Evolutionary conservation across 1,140 invertebrate genomes (phyloP).

Genomic region (Matsumurasca onukii): DNA sequence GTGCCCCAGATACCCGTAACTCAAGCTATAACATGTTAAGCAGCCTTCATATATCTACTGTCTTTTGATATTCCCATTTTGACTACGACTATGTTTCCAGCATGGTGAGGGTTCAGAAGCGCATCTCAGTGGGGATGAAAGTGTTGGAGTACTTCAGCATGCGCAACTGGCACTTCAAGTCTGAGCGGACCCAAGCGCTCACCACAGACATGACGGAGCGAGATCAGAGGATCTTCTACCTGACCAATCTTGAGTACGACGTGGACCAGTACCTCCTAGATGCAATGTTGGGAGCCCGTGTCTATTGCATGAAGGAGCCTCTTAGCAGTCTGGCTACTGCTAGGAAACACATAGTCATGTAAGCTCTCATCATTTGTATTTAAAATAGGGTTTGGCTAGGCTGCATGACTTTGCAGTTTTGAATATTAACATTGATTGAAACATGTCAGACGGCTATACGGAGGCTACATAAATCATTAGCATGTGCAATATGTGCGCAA

Average conservation of each 20-base stretch:
- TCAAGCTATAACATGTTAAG: too few relatives aligned
- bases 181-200: constrained; percentile 57
- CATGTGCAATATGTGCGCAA: too few relatives aligned
- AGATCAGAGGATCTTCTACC: constrained; percentile 66
- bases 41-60: too few relatives aligned
- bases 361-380: too few relatives aligned
- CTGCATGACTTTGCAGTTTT: too few relatives aligned
- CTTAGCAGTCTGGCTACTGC: constrained; percentile 72
- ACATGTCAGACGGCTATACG: too few relatives aligned
- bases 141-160: constrained; percentile 72
- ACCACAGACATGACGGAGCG: constrained; percentile 58
- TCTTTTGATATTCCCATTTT: too few relatives aligned
- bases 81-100: too few relatives aligned
- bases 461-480: too few relatives aligned
- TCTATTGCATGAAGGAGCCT: constrained; percentile 84
- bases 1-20: too few relatives aligned
- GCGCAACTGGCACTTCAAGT: constrained; percentile 64
- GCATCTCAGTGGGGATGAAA: constrained; percentile 53
- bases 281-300: constrained; percentile 67
- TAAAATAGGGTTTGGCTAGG: too few relatives aligned
- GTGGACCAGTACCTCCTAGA: constrained; percentile 63
- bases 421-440: too few relatives aligned
- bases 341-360: constrained; percentile 72
- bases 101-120: constrained; percentile 55
- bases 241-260: constrained; percentile 57